Base-by-base conservation (phyloP, 2,797 vertebrate species). In the Myotis myotis region DNA sequence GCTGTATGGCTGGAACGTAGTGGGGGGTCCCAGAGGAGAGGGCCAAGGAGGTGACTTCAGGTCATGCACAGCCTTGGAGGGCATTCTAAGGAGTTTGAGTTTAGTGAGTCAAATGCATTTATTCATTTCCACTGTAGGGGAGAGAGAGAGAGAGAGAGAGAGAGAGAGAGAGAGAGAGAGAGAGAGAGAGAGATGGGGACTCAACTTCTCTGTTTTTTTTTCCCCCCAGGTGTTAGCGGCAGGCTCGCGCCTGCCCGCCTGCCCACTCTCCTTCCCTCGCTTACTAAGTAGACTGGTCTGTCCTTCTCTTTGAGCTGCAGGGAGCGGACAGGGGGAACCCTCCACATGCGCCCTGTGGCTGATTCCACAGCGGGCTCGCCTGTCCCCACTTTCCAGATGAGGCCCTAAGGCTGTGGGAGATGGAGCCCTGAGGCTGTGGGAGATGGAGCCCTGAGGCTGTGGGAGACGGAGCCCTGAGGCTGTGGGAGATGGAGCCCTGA, bases 321-420 rank as follows among this genome's bases (percentile, higher is more conserved):
- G 20, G 0, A 10, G 1, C 36, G 16, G 49, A 15, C 30, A 49
- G 9, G 78, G 30, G 28, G 15, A 47, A 4, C 17, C 36, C 62
- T 41, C 16, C 8, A 2, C 0, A 3, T 0, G 0, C 0, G 1
- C 25, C 0, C 0, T 44, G 13, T 0, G 5, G 7, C 19, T 17
- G 6, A 17, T 8, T 6, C 15, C 3, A 8, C 3, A 1, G 38
- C 7, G 3, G 23, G 3, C 12, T 38, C 28, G 13, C 6, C 20
- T 38, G 44, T 12, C 8, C 33, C 91, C 92, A 38, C 6, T 68
- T 60, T 60, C 17, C 20, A 83, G 91, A 38, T 17, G 57, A 49
- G n/a, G 8, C 5, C 2, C 6, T 1, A 53, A 91, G 76, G 66
- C 22, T 15, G 19, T 5, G 22, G 23, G 41, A 71, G 71, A 53